A percentile compares a stretch with the other conserved stretches of the same genome.
phyloP scores from a whole-genome alignment of 1,140 invertebrate genomes.

The Cotesia vestalis region DNA sequence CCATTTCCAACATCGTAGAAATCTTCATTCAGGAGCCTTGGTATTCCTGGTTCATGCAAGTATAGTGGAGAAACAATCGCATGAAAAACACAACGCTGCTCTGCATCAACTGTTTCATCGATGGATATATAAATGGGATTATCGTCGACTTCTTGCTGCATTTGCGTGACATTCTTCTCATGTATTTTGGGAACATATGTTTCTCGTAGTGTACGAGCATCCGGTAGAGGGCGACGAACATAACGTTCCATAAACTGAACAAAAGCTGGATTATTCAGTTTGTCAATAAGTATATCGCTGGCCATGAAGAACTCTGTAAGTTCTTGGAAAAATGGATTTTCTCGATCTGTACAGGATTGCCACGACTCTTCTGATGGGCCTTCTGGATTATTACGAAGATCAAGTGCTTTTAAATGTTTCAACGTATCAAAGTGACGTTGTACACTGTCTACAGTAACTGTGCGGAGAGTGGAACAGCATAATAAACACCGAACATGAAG shows the following conservation, averaged over 20 bases:
- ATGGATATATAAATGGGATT: neutral
- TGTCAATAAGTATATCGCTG: neutral
- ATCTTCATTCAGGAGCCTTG: neutral
- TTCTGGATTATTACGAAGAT: neutral
- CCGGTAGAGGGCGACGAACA: neutral
- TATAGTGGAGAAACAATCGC: neutral
- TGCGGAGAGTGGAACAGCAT: conserved; percentile 4
- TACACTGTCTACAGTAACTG: neutral
- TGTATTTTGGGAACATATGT: neutral
- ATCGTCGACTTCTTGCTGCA: neutral
- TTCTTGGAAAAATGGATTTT: conserved; percentile 9
- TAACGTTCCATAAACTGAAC: conserved; percentile 1
- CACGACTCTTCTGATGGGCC: neutral
- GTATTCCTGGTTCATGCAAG: neutral
- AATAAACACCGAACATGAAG: neutral
- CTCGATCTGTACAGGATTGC: neutral
- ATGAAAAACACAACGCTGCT: neutral
- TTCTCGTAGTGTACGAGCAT: neutral
- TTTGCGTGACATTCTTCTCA: neutral
- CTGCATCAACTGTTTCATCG: neutral
- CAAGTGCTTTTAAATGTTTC: neutral
- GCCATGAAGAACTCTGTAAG: neutral
- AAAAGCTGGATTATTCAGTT: neutral
- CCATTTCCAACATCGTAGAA: neutral
- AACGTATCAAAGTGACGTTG: conserved; percentile 5